Evolutionary conservation across 2,888 invertebrate species (phyloP), one percentile per base, ranked within the genome.

Genomic region (Leptopterna dolabrata): DNA sequence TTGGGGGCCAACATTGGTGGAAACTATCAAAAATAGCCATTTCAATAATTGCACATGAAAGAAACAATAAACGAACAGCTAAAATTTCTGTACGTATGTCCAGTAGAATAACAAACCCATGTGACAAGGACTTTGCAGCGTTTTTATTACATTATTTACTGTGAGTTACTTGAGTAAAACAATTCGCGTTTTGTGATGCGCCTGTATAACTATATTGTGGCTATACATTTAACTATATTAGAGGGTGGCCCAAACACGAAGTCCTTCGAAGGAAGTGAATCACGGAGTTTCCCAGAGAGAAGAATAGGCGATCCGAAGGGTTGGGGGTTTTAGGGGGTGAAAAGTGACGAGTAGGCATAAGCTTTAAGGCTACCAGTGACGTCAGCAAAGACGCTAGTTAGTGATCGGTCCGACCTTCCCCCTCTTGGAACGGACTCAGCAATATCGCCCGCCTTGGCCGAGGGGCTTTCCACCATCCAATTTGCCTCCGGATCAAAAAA

Each of bases 401-500:
- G 81, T 36, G 81, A 81, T 81, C 41, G 86, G 81, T 81, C 55
- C 81, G 14, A 47, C 55, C 81, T 16, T 9, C 81, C 81, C 81
- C 16, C 0, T 55, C 55, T 30, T 16, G 2, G 29, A 55, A 27
- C 29, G 81, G 81, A 81, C 55, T 55, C 81, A 81, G 81, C 88
- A 73, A 70, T 86, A 51, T 76, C 36, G 30, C 70, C 41, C 70
- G 76, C 76, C 63, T 19, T n/a, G 41, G 30, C 36, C 73, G 36
- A 30, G 24, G 11, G 73, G 36, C 14, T 73, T n/a, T 30, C 78
- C 78, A 24, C 78, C 88, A 88, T 87, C 88, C 88, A 88, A 88
- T 88, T 88, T 88, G 86, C 82, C 55, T n/a, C 85, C 63, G 88
- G 88, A 88, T 88, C 88, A 88, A 88, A 36, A 87, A 88, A 86